Base-by-base conservation (phyloP, 2,113 vertebrate species). In the Pseudorasbora parva region DNA sequence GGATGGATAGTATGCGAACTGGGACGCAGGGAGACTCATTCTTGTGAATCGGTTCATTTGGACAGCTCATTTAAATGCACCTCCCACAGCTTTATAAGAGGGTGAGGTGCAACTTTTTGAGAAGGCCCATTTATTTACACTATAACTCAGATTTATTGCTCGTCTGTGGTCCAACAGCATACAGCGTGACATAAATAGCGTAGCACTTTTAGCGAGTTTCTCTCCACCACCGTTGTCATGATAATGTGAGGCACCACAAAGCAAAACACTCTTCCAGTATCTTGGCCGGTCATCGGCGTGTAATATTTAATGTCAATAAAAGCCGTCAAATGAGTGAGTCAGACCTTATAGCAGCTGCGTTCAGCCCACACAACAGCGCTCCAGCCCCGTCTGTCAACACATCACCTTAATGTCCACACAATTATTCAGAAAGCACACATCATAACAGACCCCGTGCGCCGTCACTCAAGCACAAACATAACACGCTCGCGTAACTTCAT, bases 261-360 rank as follows among this genome's bases (percentile, higher is more conserved):
- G 33, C 21, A 14, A 23, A 41, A n/a, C 51, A 76, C 27, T 37
- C 64, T 33, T 47, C 68, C 43, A 47, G 37, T 43, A 64, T 79
- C 77, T 79, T 60, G 78, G 57, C 59, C 17, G 43, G 59, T 79
- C 78, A 79, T 47, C 15, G 3, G 15, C 7, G 41, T 66, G 78
- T 33, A 27, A 79, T 79, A 66, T 79, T 79, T 79, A 27, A 66
- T 79, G 41, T 79, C 78, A 79, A 79, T 66, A 79, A 64, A 60
- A 43, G 51, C 30, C 30, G 27, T 51, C 47, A 33, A 77, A 77
- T 59, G 45, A 64, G 54, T 82, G 84, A 86, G 75, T 79, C 81
- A 86, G 82, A 78, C 47, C 11, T 25, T 41, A 69, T 19, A 62
- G 77, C 74, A 62, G 66, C 30, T n/a, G 71, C 19, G n/a, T 49